These are phyloP conservation scores for Drosophila neonasuta DNA, from an alignment of 2,888 invertebrate genomes.

Conservation along the genomic window DNA sequence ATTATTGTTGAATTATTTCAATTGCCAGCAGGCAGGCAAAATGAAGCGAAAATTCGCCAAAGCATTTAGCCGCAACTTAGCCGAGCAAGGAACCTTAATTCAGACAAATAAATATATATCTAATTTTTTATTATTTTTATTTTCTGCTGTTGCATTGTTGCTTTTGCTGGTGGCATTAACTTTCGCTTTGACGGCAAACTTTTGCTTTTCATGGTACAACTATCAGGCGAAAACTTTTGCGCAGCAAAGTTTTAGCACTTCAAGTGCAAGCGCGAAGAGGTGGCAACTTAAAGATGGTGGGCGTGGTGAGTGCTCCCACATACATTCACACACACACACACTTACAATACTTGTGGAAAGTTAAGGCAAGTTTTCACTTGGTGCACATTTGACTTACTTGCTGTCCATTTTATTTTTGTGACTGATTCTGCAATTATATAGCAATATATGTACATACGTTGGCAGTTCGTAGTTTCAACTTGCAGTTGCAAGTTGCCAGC, in stretches of 20 bases:
- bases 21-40: slow-evolving; percentile 19
- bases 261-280: slow-evolving; percentile 62
- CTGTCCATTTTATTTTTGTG: slow-evolving; percentile 71
- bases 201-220: slow-evolving; percentile 72
- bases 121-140: slow-evolving; percentile 5
- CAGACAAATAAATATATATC: slow-evolving; percentile 36
- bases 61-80: slow-evolving; percentile 20
- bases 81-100: slow-evolving; percentile 35
- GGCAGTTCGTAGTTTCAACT: slow-evolving; percentile 32
- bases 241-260: slow-evolving; percentile 72
- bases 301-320: not conserved
- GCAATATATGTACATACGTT: slow-evolving; percentile 22
- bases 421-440: slow-evolving; percentile 71
- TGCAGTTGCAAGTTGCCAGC: slow-evolving; percentile 16
- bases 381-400: slow-evolving; percentile 65
- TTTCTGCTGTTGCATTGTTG: slow-evolving; percentile 25
- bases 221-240: slow-evolving; percentile 58
- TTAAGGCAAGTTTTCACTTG: slow-evolving; percentile 65
- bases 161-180: slow-evolving; percentile 50
- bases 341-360: slow-evolving; percentile 44
- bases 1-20: slow-evolving; percentile 45
- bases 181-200: slow-evolving; percentile 74
- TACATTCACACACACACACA: slow-evolving; percentile 8
- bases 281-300: not conserved
- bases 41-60: not conserved